A percentile compares a stretch with the other conserved stretches of the same genome.
Evolutionary conservation across 2,797 vertebrate species (phyloP).

Genomic region (Acanthurus tractus): DNA sequence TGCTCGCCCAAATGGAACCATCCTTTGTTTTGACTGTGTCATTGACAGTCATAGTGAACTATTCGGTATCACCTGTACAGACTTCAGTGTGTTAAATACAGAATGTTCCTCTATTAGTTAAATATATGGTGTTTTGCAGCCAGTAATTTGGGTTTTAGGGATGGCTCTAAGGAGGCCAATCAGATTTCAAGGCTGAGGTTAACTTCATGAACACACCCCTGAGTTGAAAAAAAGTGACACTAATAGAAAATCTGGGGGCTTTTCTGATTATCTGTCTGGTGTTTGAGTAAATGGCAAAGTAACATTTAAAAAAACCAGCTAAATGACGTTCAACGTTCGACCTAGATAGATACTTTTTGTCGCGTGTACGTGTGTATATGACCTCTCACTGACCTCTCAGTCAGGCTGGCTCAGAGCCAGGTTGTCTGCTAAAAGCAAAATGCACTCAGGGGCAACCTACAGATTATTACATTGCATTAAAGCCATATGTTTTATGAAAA

Average conservation of each 20-base stretch:
- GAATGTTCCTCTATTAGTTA: too few relatives aligned
- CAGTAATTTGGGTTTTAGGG: not conserved
- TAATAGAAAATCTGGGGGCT: not conserved
- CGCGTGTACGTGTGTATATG: constrained; percentile 1
- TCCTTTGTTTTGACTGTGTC: too few relatives aligned
- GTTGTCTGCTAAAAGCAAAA: not conserved
- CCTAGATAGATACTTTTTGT: constrained; percentile 1
- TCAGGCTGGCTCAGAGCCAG: too few relatives aligned
- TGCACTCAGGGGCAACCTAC: not conserved
- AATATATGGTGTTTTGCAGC: too few relatives aligned
- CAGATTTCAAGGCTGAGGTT: not conserved
- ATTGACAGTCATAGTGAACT: not conserved
- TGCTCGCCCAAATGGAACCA: too few relatives aligned
- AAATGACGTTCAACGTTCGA: not conserved
- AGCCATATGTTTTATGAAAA: not conserved
- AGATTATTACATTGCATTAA: not conserved
- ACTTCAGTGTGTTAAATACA: too few relatives aligned
- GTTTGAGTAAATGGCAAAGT: not conserved
- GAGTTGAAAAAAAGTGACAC: not conserved
- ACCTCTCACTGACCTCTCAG: constrained; percentile 2
- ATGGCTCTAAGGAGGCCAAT: constrained; percentile 5
- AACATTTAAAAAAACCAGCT: not conserved
- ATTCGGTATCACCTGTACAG: too few relatives aligned
- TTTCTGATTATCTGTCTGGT: not conserved
- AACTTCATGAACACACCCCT: not conserved